Percentiles rank a stretch among this genome's conserved stretches.
phyloP scores from a whole-genome alignment of 2,888 invertebrate species.

The Latheticus oryzae region DNA sequence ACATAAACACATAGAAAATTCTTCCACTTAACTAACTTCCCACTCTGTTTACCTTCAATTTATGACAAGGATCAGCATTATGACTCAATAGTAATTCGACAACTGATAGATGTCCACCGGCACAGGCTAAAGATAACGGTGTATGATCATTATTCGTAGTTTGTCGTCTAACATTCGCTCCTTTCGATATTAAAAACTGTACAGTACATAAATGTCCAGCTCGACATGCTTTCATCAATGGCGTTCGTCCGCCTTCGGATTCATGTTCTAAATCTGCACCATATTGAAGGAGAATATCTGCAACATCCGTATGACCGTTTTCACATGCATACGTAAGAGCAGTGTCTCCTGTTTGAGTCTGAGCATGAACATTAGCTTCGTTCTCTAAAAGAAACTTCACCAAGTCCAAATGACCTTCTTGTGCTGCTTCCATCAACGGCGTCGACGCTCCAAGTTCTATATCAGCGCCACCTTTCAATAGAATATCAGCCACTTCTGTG shows the following conservation, averaged over 20 bases:
- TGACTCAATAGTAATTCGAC: conserved; percentile 92
- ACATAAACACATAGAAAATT: conserved; percentile 1
- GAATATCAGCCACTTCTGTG: conserved; percentile 93
- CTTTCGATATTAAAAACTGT: conserved; percentile 91
- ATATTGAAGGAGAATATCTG: conserved; percentile 89
- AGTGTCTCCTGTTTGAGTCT: conserved; percentile 86
- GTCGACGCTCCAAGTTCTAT: conserved; percentile 95
- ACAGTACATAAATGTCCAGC: conserved; percentile 97
- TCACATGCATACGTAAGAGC: conserved; percentile 98
- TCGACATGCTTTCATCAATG: conserved; percentile 98
- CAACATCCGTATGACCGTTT: conserved; percentile 98
- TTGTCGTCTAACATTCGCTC: conserved; percentile 86
- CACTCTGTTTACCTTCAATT: conserved; percentile 78
- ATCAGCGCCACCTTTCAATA: conserved; percentile 95
- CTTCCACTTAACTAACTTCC: not conserved
- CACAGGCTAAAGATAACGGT: conserved; percentile 94
- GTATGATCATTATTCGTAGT: conserved; percentile 97
- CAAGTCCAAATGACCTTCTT: conserved; percentile 96
- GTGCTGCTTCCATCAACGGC: conserved; percentile 98
- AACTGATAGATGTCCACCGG: conserved; percentile 93
- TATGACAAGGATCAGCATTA: conserved; percentile 95
- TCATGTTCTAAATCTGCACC: conserved; percentile 95
- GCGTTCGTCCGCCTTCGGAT: conserved; percentile 95
- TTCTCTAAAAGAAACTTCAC: conserved; percentile 88
- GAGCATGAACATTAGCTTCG: conserved; percentile 91